These are phyloP conservation scores for Nasonovia ribisnigri DNA, from an alignment of 2,888 invertebrate genomes.

Conservation along the genomic window DNA sequence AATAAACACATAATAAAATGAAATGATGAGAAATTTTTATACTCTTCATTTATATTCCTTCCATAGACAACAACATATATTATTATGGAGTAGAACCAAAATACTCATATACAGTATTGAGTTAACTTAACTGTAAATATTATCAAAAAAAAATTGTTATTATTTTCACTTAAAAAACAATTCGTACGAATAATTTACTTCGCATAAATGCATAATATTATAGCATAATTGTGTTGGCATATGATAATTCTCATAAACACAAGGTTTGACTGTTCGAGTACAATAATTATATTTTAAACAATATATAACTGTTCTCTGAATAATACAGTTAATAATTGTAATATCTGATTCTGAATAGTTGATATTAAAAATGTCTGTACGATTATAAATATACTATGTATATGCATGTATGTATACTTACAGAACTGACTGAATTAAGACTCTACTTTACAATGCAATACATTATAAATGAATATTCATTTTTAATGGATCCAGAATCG, in stretches of 20 bases:
- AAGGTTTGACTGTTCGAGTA: neutral
- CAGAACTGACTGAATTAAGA: neutral
- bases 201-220: neutral
- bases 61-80: neutral
- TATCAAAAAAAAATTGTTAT: neutral
- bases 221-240: neutral
- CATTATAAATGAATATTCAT: constrained; percentile 7
- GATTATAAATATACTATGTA: neutral
- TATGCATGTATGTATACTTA: neutral
- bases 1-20: neutral
- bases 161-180: neutral
- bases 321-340: neutral
- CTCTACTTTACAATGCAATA: neutral
- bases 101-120: neutral
- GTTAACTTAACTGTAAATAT: neutral
- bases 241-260: neutral
- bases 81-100: neutral
- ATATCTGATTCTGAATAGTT: neutral
- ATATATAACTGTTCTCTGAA: neutral
- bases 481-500: neutral
- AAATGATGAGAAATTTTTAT: neutral
- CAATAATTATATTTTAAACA: neutral
- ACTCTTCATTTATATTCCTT: neutral
- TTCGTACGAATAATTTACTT: neutral
- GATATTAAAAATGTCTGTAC: neutral